phyloP scores from a whole-genome alignment of 2,797 vertebrate genomes.

The Eidolon dupreanum region DNA sequence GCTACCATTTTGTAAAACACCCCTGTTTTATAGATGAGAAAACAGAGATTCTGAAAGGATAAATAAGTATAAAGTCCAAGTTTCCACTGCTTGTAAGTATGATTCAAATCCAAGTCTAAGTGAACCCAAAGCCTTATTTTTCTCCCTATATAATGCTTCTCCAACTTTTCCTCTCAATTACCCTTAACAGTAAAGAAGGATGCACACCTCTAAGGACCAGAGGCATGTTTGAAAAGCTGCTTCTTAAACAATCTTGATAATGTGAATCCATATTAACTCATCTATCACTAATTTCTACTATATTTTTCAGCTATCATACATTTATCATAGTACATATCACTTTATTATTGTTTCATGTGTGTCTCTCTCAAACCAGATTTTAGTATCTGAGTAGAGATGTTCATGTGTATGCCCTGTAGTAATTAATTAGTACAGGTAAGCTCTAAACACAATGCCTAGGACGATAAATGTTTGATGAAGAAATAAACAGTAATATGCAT shows the following conservation, averaged over 20 bases:
- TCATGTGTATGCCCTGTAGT: background rate
- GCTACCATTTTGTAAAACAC: background rate
- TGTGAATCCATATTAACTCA: background rate
- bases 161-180: background rate
- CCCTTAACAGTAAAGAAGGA: conserved; percentile 8
- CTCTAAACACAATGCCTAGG: background rate
- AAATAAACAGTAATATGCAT: background rate
- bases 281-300: background rate
- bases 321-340: background rate
- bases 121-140: background rate
- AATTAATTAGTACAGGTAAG: background rate
- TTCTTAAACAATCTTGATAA: conserved; percentile 35
- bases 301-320: background rate
- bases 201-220: background rate
- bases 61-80: background rate
- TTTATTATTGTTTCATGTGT: conserved; percentile 8
- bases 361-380: background rate
- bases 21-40: conserved; percentile 11
- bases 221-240: background rate
- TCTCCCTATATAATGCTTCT: background rate
- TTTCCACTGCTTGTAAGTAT: background rate
- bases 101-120: background rate
- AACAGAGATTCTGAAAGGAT: background rate
- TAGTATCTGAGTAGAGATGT: background rate
- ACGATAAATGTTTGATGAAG: background rate